These are phyloP conservation scores for Zaprionus taronus DNA, from an alignment of 1,140 invertebrate species.

Conservation along the genomic window DNA sequence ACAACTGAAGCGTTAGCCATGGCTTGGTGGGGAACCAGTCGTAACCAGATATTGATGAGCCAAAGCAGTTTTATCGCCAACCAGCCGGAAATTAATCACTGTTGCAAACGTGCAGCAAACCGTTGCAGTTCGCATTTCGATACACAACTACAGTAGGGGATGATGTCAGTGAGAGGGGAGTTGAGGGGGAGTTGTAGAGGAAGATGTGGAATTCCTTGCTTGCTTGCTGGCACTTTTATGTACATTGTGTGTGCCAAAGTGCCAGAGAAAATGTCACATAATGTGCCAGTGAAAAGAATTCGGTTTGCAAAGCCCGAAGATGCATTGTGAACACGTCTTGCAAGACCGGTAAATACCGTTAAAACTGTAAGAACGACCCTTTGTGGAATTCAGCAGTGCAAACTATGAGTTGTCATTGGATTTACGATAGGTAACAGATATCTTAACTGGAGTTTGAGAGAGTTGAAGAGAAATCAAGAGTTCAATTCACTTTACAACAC, in stretches of 20 bases:
- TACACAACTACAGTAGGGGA: constrained; percentile 17
- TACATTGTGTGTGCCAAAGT: neutral
- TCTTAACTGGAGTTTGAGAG: neutral
- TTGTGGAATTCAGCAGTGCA: neutral
- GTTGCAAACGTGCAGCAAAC: constrained; percentile 53
- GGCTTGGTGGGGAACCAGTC: constrained; percentile 20
- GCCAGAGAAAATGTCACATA: constrained; percentile 2
- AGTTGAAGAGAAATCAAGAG: neutral
- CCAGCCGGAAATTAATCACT: constrained; percentile 63
- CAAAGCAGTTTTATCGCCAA: constrained; percentile 61
- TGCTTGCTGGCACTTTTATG: neutral
- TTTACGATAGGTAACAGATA: neutral
- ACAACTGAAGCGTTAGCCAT: constrained; percentile 7
- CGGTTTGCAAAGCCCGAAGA: neutral
- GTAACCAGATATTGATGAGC: constrained; percentile 65
- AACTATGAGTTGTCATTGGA: neutral
- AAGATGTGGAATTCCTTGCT: neutral
- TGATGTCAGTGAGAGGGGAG: neutral
- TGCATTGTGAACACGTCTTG: neutral
- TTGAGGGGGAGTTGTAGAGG: neutral
- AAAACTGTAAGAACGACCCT: neutral
- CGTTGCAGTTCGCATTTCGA: constrained; percentile 34
- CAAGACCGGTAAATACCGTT: neutral
- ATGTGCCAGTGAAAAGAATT: constrained; percentile 2
- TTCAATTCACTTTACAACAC: neutral